Evolutionary conservation across 1,140 invertebrate species (phyloP).

Genomic region (Pemphigus obesinymphae): DNA sequence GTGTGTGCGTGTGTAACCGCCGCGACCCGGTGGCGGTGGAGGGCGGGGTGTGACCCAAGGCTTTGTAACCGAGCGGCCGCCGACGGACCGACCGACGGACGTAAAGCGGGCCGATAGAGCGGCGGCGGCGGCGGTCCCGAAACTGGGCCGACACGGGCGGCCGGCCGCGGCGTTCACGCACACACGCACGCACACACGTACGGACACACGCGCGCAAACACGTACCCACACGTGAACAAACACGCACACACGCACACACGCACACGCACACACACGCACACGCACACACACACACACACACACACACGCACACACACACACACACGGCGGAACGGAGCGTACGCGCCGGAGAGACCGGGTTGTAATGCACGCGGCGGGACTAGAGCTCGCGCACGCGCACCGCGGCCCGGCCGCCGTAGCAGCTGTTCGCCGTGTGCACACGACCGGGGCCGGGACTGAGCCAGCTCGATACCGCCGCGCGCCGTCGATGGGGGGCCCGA

Average conservation of each 20-base stretch:
- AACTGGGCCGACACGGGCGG: slow-evolving; percentile 35
- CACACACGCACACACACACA: too few relatives aligned
- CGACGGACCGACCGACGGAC: background rate
- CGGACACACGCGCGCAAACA: background rate
- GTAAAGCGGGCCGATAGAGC: background rate
- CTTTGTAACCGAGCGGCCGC: background rate
- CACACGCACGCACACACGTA: too few relatives aligned
- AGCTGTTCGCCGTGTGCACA: slow-evolving; percentile 21
- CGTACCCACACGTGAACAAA: too few relatives aligned
- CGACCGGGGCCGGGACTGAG: slow-evolving; percentile 36
- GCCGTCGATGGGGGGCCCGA: slow-evolving; percentile 9
- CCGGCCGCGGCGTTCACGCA: background rate
- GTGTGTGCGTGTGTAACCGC: too few relatives aligned
- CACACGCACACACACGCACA: background rate
- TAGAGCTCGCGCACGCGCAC: slow-evolving; percentile 32
- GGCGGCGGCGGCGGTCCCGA: slow-evolving; percentile 2
- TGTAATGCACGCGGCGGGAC: background rate
- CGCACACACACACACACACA: too few relatives aligned
- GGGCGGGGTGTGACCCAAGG: background rate
- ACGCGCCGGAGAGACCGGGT: background rate
- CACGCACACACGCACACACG: background rate
- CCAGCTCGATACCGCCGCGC: slow-evolving; percentile 34
- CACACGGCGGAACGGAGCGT: background rate
- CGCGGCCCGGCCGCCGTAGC: background rate
- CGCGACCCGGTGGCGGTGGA: background rate